phyloP scores from a whole-genome alignment of 1,140 invertebrate genomes.

The Eciton burchellii region DNA sequence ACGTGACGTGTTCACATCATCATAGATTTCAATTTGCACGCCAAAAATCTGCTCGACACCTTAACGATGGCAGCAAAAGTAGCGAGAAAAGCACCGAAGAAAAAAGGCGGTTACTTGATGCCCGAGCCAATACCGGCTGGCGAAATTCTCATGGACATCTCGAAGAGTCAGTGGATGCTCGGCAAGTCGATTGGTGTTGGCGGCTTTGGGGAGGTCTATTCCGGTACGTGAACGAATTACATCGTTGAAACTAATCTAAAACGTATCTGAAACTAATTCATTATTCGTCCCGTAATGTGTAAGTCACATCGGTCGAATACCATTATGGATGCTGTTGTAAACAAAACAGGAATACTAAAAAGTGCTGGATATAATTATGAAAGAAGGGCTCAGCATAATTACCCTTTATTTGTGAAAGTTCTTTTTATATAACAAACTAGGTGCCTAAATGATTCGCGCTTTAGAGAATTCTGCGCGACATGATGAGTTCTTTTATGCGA shows the following conservation, averaged over 20 bases:
- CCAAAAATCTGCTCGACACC: constrained; percentile 31
- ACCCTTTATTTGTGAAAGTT: not conserved
- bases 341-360: not conserved
- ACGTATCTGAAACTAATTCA: not conserved
- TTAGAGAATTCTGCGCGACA: no score
- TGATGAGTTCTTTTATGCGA: not conserved
- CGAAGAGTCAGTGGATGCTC: constrained; percentile 93
- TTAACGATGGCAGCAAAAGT: constrained; percentile 75
- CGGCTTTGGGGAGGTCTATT: constrained; percentile 97
- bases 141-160: constrained; percentile 91
- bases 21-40: not conserved
- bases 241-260: no score
- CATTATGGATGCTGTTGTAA: not conserved
- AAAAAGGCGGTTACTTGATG: constrained; percentile 89
- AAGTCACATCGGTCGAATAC: not conserved
- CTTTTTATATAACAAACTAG: no score
- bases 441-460: no score
- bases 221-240: constrained; percentile 84
- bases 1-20: not conserved
- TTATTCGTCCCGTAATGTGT: not conserved
- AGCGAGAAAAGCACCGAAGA: constrained; percentile 84
- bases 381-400: not conserved
- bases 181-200: constrained; percentile 95
- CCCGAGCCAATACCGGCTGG: constrained; percentile 92
- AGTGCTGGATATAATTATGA: not conserved